Percentiles rank a stretch among this genome's conserved stretches.
phyloP scores from a whole-genome alignment of 2,113 vertebrate species.

The Pimephales promelas region DNA sequence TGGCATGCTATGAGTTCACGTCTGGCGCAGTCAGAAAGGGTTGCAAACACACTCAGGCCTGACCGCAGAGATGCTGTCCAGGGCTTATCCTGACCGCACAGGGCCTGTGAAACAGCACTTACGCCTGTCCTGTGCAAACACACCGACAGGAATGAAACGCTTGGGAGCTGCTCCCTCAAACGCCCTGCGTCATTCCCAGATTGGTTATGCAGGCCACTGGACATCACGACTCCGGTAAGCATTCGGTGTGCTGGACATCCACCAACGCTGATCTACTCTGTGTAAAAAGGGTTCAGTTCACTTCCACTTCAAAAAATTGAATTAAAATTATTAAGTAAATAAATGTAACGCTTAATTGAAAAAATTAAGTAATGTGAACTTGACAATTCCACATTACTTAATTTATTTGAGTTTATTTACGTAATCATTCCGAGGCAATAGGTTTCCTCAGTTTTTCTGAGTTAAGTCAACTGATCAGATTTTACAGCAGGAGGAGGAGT shows the following conservation, averaged over 20 bases:
- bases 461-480: too few species aligned
- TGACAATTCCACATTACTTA: too few species aligned
- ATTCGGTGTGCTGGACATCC: conserved; percentile 50
- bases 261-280: conserved; percentile 44
- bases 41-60: conserved; percentile 34
- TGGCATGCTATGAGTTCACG: conserved; percentile 36
- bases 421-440: too few species aligned
- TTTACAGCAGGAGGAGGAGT: background rate
- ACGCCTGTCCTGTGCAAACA: background rate
- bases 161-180: conserved; percentile 31
- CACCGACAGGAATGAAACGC: conserved; percentile 25
- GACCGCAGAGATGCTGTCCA: conserved; percentile 24
- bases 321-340: too few species aligned
- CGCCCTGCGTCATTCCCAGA: conserved; percentile 50
- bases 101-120: background rate
- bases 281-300: too few species aligned
- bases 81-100: conserved; percentile 43
- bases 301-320: too few species aligned
- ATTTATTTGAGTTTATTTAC: too few species aligned
- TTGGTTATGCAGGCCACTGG: conserved; percentile 54
- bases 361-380: too few species aligned
- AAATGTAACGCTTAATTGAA: too few species aligned
- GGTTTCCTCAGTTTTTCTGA: too few species aligned
- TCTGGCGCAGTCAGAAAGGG: conserved; percentile 19
- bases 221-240: conserved; percentile 44